Evolutionary conservation across 2,797 vertebrate genomes (phyloP), one percentile per base, ranked within the genome.

Genomic region (Enteromius trimaculatus): DNA sequence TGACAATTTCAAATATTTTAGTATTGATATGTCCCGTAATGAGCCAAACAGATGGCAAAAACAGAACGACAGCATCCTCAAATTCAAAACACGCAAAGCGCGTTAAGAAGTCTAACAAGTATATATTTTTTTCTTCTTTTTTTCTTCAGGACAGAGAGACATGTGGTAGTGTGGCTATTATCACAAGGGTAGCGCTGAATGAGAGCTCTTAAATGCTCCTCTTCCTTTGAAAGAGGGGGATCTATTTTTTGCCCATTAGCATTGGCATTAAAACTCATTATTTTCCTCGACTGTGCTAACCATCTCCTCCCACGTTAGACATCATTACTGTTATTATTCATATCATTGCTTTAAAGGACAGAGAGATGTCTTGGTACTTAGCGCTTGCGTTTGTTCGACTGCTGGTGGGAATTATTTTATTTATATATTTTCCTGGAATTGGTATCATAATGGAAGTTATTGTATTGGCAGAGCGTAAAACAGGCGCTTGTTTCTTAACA

Each of bases 201-300:
- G 88, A 90, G 90, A 90, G 90, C 91, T 91, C 88, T 92, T 92
- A 92, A 92, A 91, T 34, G 86, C 85, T 89, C 85, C 64, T 83
- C 83, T 89, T 86, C 82, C 77, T 85, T 82, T 89, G 89, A 86
- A 90, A 90, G 90, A 82, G 51, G 82, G 29, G 84, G 90, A 89
- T 92, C 84, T 89, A 89, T 90, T 92, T 93, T 93, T 91, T 91
- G 88, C 87, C 92, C 91, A 94, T 93, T 93, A 92, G 90, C 44
- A 87, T 84, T 87, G 90, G 90, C 90, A 93, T 92, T 93, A 92
- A 92, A 88, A 91, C 90, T 89, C 91, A 92, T 92, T 91, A 93
- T 93, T 92, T 92, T 89, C 90, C 84, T 84, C 89, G 87, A 90
- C 84, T 17, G 86, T 86, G 71, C 86, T 91, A 89, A 91, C 87